These are phyloP conservation scores for Enteromius thamalakanensis DNA, from an alignment of 2,797 vertebrate species.

Conservation along the genomic window DNA sequence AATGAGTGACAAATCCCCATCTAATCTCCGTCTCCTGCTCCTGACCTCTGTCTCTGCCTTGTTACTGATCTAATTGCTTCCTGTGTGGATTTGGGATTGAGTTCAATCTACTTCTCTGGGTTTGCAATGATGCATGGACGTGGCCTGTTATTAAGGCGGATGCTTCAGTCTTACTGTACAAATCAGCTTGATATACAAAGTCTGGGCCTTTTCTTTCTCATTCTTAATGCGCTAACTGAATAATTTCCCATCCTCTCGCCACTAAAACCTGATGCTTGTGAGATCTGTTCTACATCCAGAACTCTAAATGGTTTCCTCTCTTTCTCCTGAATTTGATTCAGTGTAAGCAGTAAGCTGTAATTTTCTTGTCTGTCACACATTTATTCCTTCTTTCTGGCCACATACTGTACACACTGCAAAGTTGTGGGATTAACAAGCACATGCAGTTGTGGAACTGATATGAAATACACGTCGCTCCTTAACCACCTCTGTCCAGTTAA, in stretches of 20 bases:
- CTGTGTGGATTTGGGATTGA: constrained; percentile 13
- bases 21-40: constrained; percentile 65
- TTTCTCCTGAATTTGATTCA: not conserved
- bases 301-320: not conserved
- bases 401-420: not conserved
- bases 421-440: not conserved
- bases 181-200: not conserved
- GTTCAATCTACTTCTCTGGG: constrained; percentile 7
- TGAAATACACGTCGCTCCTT: not conserved
- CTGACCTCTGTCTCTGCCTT: constrained; percentile 49
- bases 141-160: not conserved
- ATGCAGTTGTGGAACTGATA: not conserved
- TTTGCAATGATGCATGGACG: constrained; percentile 44
- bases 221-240: constrained; percentile 37
- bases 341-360: not conserved
- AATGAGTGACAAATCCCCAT: constrained; percentile 71
- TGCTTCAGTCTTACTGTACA: not conserved
- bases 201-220: constrained; percentile 1
- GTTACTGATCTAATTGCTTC: constrained; percentile 67
- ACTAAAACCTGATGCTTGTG: constrained; percentile 13
- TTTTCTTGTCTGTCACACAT: not conserved
- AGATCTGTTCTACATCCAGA: not conserved
- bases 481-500: not conserved
- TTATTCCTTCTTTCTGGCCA: not conserved
- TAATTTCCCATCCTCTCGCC: constrained; percentile 18